These are phyloP conservation scores for Cryptus armator DNA, from an alignment of 2,888 invertebrate species.

Conservation along the genomic window DNA sequence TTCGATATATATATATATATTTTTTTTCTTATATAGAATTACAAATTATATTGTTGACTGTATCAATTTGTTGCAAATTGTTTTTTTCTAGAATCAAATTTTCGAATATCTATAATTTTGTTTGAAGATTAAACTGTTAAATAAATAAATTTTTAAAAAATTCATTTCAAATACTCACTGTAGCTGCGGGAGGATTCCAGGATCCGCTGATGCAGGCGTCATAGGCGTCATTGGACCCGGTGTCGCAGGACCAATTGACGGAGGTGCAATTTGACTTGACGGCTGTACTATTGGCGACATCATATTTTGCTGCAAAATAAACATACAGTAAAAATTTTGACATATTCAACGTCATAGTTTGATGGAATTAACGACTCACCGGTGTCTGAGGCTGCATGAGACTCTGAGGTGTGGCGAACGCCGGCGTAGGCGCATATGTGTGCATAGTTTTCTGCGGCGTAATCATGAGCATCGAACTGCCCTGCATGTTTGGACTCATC, in stretches of 20 bases:
- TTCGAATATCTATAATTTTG: too few relatives aligned
- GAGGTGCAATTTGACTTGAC: conserved; percentile 87
- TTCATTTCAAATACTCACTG: conserved; percentile 88
- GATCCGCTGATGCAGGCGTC: conserved; percentile 93
- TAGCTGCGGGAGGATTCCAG: conserved; percentile 96
- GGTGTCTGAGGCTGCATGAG: conserved; percentile 97
- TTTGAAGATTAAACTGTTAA: too few relatives aligned
- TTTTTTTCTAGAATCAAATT: too few relatives aligned
- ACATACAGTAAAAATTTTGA: conserved; percentile 31
- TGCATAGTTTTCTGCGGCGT: conserved; percentile 91
- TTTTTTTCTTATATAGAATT: too few relatives aligned
- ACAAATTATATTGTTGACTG: too few relatives aligned
- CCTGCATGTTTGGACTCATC: conserved; percentile 87
- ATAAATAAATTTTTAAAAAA: too few relatives aligned
- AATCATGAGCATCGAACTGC: conserved; percentile 88
- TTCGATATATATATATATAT: too few relatives aligned
- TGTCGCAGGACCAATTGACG: conserved; percentile 91
- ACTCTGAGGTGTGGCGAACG: conserved; percentile 92
- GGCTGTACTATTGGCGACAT: conserved; percentile 94
- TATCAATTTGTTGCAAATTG: too few relatives aligned
- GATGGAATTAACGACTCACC: conserved; percentile 85
- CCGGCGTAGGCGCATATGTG: conserved; percentile 90
- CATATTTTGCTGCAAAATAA: conserved; percentile 90
- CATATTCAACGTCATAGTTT: conserved; percentile 5
- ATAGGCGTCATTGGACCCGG: conserved; percentile 94